phyloP scores from a whole-genome alignment of 2,797 vertebrate species.

The Semotilus atromaculatus region DNA sequence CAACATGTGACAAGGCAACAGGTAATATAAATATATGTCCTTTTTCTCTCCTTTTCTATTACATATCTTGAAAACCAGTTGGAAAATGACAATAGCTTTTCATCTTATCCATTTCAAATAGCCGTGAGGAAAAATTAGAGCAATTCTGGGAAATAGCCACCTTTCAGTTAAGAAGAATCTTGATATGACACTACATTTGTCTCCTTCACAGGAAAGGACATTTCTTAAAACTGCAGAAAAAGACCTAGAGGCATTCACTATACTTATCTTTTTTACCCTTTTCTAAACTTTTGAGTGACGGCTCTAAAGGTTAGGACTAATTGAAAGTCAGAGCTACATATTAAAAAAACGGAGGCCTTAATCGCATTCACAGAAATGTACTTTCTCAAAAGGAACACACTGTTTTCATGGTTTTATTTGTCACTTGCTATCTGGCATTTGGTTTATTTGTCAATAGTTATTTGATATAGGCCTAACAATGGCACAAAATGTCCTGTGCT shows the following conservation, averaged over 20 bases:
- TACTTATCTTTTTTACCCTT: constrained; percentile 31
- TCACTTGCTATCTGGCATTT: constrained; percentile 7
- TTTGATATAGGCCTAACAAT: constrained; percentile 3
- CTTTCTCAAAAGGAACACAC: constrained; percentile 28
- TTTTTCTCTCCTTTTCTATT: constrained; percentile 10
- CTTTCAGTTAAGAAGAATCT: constrained; percentile 23
- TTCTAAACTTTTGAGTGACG: constrained; percentile 24
- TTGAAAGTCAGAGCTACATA: constrained; percentile 40
- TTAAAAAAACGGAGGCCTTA: constrained; percentile 22
- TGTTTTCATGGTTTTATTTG: constrained; percentile 7
- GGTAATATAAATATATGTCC: constrained; percentile 18
- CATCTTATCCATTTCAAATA: constrained; percentile 22
- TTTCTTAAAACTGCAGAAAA: constrained; percentile 35
- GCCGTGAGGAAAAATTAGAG: constrained; percentile 10
- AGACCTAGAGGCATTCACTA: neutral
- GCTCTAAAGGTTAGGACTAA: constrained; percentile 39
- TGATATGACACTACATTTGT: constrained; percentile 38
- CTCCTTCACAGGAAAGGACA: constrained; percentile 35
- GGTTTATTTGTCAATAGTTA: constrained; percentile 18
- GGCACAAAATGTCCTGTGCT: constrained; percentile 35
- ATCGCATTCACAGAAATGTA: neutral
- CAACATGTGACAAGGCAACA: constrained; percentile 61
- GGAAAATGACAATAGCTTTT: constrained; percentile 19
- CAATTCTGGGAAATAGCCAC: constrained; percentile 18
- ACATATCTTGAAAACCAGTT: neutral